phyloP scores from a whole-genome alignment of 2,888 invertebrate genomes.

The Eulithis prunata region DNA sequence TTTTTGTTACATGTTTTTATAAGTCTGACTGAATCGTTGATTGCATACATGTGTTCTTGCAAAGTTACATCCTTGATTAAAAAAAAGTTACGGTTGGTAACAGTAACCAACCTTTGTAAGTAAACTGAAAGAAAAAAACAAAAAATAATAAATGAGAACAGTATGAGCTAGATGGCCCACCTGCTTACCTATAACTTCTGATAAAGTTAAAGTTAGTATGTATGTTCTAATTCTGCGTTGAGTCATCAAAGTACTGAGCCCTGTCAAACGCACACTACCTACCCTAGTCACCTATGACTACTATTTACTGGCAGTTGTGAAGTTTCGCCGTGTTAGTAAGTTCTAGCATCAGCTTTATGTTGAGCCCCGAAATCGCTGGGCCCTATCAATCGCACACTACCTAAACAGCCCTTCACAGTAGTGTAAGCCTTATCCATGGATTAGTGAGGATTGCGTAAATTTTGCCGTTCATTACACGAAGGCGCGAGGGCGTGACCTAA shows the following conservation, averaged over 20 bases:
- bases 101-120: too few species aligned
- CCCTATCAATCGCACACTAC: constrained; percentile 26
- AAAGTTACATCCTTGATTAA: background rate
- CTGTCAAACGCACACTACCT: too few species aligned
- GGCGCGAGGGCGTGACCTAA: constrained; percentile 40
- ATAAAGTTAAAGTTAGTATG: too few species aligned
- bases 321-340: too few species aligned
- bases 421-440: constrained; percentile 40
- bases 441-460: constrained; percentile 51
- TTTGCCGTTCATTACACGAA: constrained; percentile 51
- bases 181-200: too few species aligned
- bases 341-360: background rate
- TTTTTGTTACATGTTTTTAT: constrained; percentile 1
- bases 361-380: constrained; percentile 21
- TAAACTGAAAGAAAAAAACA: too few species aligned
- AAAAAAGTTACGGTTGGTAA: background rate
- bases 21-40: constrained; percentile 3
- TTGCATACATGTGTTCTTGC: background rate
- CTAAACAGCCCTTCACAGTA: constrained; percentile 45
- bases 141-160: too few species aligned
- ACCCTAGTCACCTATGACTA: too few species aligned
- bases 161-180: too few species aligned
- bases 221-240: too few species aligned
- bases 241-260: too few species aligned
- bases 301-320: too few species aligned